Base-by-base conservation (phyloP, 2,113 vertebrate genomes). In the Vidua chalybeata region DNA sequence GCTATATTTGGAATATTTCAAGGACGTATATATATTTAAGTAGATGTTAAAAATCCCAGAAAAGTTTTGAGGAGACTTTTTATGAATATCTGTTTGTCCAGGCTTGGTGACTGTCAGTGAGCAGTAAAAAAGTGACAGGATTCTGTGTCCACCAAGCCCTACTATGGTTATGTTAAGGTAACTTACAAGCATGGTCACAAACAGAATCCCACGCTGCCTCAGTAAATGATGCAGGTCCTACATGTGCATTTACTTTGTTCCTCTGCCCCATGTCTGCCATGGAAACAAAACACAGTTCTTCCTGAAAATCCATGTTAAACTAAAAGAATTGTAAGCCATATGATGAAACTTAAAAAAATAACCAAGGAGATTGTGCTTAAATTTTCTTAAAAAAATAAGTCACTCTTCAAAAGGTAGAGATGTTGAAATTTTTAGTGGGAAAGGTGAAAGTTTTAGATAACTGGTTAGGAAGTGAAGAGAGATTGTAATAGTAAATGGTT, bases 91-190 rank as follows among this genome's bases (percentile, higher is more conserved):
- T 80, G 27, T 66, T 88, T 11, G 2, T 30, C 33, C 63, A 49
- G 39, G 22, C 20, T 78, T 75, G 6, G 35, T 82, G n/a, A 63
- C 35, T 43, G 35, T 45, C 54, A 35, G 5, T 27, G 46, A 56
- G n/a, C 15, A 46, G 30, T 20, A 48, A 72, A 54, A 82, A 51
- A 3, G 15, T 11, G 33, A 23, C 13, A 67, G 19, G 21, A 63
- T 78, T 94, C 35, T 35, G 35, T 35, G 35, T 35, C 27, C 35
- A 18, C 24, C 39, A 63, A 62, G 4, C 8, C 58, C 28, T 41
- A 4, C 24, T 37, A 33, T 1, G 2, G 8, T 1, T 68, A 0
- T 24, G 6, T 43, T 51, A 27, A 64, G 8, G 20, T 59, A 4
- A 52, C 8, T 52, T 33, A 68, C 14, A 76, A 52, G 12, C 30